A percentile compares a stretch with the other conserved stretches of the same genome.
Conservation (phyloP, 2,797 vertebrate species). For the Lepidocolaptes lacrymiger region DNA sequence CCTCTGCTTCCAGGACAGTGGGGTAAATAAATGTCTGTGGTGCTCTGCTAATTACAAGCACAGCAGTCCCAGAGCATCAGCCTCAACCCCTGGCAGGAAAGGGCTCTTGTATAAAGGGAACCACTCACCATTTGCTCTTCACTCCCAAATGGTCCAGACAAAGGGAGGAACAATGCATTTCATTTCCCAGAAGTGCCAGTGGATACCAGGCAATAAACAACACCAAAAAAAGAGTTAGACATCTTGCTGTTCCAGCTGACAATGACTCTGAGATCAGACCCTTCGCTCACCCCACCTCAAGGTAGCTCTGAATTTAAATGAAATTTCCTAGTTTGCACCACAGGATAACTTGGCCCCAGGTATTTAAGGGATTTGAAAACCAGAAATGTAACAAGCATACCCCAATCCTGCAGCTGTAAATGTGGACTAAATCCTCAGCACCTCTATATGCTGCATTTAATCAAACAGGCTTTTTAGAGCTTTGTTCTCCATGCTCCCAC, state of each 20-base stretch:
- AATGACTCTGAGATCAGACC: neutral
- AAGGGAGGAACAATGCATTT: neutral
- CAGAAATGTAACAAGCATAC: neutral
- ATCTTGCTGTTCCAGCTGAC: neutral
- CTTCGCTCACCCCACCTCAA: neutral
- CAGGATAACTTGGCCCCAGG: neutral
- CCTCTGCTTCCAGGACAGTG: neutral
- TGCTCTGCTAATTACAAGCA: constrained; percentile 39
- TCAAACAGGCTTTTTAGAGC: neutral
- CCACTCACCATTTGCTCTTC: neutral
- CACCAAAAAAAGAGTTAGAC: no score
- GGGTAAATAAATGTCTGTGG: neutral
- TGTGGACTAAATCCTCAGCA: neutral
- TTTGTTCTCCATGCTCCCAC: neutral
- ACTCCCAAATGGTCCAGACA: neutral
- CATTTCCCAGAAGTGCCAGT: neutral
- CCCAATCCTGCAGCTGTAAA: neutral
- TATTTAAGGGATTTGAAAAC: neutral
- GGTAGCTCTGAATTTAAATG: neutral
- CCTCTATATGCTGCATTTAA: neutral
- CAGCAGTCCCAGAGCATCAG: neutral
- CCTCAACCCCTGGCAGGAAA: neutral
- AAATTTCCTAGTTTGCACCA: neutral
- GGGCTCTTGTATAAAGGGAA: neutral
- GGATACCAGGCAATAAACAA: neutral